Base-by-base conservation (phyloP, 23 tunicate species). In the Styela clava region DNA sequence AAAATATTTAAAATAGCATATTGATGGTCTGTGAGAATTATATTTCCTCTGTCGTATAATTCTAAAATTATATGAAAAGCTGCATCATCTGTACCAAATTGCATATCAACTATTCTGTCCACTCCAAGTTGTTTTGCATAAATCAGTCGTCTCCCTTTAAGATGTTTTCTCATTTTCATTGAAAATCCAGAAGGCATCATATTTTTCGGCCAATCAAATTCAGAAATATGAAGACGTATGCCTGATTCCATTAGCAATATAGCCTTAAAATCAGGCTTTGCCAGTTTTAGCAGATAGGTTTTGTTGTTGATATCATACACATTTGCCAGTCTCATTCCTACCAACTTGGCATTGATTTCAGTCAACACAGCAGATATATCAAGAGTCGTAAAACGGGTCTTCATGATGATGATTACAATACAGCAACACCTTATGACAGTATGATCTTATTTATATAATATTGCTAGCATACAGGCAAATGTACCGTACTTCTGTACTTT, bases 151-250 rank as follows among this genome's bases (percentile, higher is more conserved):
- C 91, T 71, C 1, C 98, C 98, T 16, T 88, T 69, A 22, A 94
- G 64, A 79, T 94, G 98, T 67, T 94, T 94, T 72, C 81, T 74
- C 69, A 88, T 84, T 77, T 94, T 94, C 90, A 94, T 82, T 12
- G 95, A 83, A 72, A 94, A 94, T 0, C 94, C 88, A 51, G 98
- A 94, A 12, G 98, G 98, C 69, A 89, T 83, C 44, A 63, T 81
- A 74, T 94, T 94, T 83, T 94, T 94, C 3, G 98, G 98, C 98
- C 98, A 94, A n/a, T 94, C 98, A 82, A 88, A 88, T 61, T 94
- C 98, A 16, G 98, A 88, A 26, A 85, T 70, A 74, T 94, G 98
- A 62, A 94, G 74, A 65, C 98, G 51, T 16, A 86, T 85, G 65
- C 98, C 98, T 52, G 98, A 94, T 83, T 94, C 98, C 61, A 94